Evolutionary conservation across 1,140 invertebrate genomes (phyloP), one percentile per base, ranked within the genome.

Genomic region (Papilio xuthus): DNA sequence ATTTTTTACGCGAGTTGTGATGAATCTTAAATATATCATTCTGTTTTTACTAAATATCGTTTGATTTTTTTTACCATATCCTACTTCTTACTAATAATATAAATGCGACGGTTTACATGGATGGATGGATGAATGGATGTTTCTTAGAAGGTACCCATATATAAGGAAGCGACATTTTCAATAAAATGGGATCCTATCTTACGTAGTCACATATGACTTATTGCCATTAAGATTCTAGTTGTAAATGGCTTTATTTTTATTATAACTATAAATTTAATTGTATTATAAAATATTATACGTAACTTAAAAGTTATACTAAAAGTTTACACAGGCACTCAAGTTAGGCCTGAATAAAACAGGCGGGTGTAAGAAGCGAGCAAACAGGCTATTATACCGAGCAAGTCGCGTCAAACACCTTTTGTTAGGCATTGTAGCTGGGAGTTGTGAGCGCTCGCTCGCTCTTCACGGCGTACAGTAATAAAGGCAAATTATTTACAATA

Each of bases 321-420:
- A 26, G 74, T 76, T 76, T 63, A 56, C 74, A 23, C 2, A 63
- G 73, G 26, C 20, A 75, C 23, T 28, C 41, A 63, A 76, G 74
- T 76, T 26, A 56, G n/a, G n/a, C 15, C 15, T 76, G 53, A 42
- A 76, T 76, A 76, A 60, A 63, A 76, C 74, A 76, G 13, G 32
- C 9, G 32, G 12, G 26, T 56, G 20, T 63, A 60, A 32, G n/a
- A 42, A 63, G 53, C 28, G 74, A 41, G 32, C 50, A 75, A 76
- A 76, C 74, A 76, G 74, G 15, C 74, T 42, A 76, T 76, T 76
- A 76, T 76, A 76, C 41, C 32, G 23, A 26, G 56, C 74, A 37
- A 76, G 50, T 63, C 74, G 60, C 53, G 74, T 76, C 50, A 63
- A 63, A 76, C n/a, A 37, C 53, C 74, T 63, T 63, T 76, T 63